Base-by-base conservation (phyloP, 2,888 invertebrate species). In the Diaperis boleti region DNA sequence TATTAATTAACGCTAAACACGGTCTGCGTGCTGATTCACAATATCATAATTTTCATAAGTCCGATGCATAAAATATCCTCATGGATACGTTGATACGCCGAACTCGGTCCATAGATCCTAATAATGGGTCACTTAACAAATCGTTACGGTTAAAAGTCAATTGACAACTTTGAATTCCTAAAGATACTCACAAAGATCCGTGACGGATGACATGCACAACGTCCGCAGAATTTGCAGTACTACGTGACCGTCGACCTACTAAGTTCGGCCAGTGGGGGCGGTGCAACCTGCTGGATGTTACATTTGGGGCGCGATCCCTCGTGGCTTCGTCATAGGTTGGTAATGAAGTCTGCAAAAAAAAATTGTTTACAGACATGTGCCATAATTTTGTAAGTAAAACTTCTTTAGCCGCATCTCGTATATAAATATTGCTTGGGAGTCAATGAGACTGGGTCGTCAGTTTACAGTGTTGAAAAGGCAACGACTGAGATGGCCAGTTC, bases 251-350 rank as follows among this genome's bases (percentile, higher is more conserved):
- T 17, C 77, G 74, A 18, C 74, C 72, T 20, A 66, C 76, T 65
- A 81, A 72, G 57, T 76, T 77, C 11, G 80, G 78, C 81, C 81
- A 81, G 59, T 80, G 81, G 5, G 81, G 81, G 64, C 81, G 72
- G 45, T 77, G 77, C 14, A 77, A 66, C 42, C 80, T 72, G 61
- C 72, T 74, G 15, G 64, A 64, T 33, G 72, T 56, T 49, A 75
- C 62, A 18, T 75, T 76, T 17, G 73, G 73, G 2, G 56, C 62
- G 39, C 79, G 73, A 52, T 81, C 81, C 18, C 83, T 70, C 15
- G 81, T 81, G 1, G 85, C 84, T 71, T 85, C 85, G 69, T 85
- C 85, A 69, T 85, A 85, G 2, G 83, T 81, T 6, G 85, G 85
- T 45, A 84, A 77, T 29, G 79, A 78, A 44, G 79, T 77, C 79